A percentile compares a stretch with the other conserved stretches of the same genome.
Evolutionary conservation across 2,888 invertebrate genomes (phyloP).

Genomic region (Ctena decussata): DNA sequence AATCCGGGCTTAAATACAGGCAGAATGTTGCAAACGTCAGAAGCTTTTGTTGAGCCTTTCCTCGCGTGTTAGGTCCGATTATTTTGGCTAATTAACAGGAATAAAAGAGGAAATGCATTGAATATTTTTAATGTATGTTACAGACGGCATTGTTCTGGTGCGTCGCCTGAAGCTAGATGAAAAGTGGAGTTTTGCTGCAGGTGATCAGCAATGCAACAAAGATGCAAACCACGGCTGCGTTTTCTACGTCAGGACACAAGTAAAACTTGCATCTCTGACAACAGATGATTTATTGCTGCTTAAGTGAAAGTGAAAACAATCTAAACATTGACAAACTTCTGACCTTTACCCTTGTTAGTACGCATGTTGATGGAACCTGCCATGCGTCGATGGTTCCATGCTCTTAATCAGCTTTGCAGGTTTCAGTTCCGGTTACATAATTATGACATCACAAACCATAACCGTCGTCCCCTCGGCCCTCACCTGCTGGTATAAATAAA

Average conservation of each 20-base stretch:
- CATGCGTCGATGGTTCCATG: not conserved
- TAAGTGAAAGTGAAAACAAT: conserved; percentile 81
- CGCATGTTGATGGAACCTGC: conserved; percentile 1
- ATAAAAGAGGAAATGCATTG: conserved; percentile 82
- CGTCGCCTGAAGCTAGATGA: conserved; percentile 75
- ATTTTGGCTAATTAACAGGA: conserved; percentile 83
- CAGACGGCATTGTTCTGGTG: conserved; percentile 76
- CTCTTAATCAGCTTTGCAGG: conserved; percentile 2
- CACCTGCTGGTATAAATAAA: conserved; percentile 12
- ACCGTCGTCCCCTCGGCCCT: not conserved
- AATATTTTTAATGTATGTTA: conserved; percentile 73
- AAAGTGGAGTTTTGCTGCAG: conserved; percentile 76
- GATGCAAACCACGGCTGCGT: conserved; percentile 65
- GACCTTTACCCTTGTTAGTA: conserved; percentile 46
- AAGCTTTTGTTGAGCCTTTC: conserved; percentile 76
- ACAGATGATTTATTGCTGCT: conserved; percentile 85
- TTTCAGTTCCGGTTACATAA: conserved; percentile 11
- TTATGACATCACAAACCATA: conserved; percentile 9
- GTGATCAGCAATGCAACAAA: conserved; percentile 78
- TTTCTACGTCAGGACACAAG: conserved; percentile 74
- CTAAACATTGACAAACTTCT: conserved; percentile 68
- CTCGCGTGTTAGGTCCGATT: conserved; percentile 83
- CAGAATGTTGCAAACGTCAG: conserved; percentile 56
- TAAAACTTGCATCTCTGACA: conserved; percentile 58
- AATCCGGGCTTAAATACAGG: conserved; percentile 56